Percentiles rank a stretch among this genome's conserved stretches.
phyloP scores from a whole-genome alignment of 2,888 invertebrate species.

The Caenorhabditis angaria region DNA sequence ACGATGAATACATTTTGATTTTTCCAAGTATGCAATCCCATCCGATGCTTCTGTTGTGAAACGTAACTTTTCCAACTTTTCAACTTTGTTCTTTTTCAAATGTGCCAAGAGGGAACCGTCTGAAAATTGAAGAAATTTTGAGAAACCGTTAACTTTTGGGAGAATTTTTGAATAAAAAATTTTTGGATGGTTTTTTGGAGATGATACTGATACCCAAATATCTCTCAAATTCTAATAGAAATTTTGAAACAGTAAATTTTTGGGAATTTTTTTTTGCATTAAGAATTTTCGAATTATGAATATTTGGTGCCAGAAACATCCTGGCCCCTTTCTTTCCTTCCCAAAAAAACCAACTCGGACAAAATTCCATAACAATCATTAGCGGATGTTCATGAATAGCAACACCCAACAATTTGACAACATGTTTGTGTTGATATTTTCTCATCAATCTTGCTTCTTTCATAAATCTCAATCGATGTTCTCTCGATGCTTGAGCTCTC shows the following conservation, averaged over 20 bases:
- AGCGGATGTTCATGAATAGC: conserved; percentile 67
- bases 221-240: no score
- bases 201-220: no score
- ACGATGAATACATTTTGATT: conserved; percentile 85
- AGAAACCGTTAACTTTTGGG: no score
- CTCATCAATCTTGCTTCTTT: conserved; percentile 67
- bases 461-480: conserved; percentile 62
- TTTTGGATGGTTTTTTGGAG: no score
- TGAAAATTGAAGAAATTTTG: no score
- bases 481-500: conserved; percentile 50
- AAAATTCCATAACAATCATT: conserved; percentile 67
- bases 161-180: conserved; percentile 1
- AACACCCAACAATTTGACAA: conserved; percentile 55
- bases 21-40: conserved; percentile 85
- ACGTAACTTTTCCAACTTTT: conserved; percentile 46
- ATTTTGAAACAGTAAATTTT: no score
- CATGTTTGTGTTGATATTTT: conserved; percentile 59
- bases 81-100: conserved; percentile 51
- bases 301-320: no score
- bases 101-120: conserved; percentile 55
- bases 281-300: no score
- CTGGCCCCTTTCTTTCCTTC: background rate
- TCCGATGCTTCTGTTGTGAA: conserved; percentile 76
- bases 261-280: no score
- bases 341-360: conserved; percentile 43